Base-by-base conservation (phyloP, 2,797 vertebrate genomes). In the Sternotherus odoratus region DNA sequence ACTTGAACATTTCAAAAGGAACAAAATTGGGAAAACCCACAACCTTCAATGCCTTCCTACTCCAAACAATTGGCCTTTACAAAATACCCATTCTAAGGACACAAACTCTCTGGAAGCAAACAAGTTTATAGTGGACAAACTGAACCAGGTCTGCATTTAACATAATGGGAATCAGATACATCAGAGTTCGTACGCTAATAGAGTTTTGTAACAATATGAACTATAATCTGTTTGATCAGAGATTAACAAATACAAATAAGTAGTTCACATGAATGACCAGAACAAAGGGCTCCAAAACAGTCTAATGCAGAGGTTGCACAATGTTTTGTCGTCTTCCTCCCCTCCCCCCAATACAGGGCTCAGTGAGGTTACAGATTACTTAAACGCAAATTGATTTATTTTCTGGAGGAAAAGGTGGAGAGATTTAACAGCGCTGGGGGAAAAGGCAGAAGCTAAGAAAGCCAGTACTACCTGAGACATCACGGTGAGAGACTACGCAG, bases 221-320 rank as follows among this genome's bases (percentile, higher is more conserved):
- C 81, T 0, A 79, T 36, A 77, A 3, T 92, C 77, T 88, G 56
- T 63, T 79, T 79, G 89, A 94, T 63, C 83, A 88, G 86, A 92
- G 94, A 83, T 87, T 46, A 12, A 54, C 77, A 33, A 95, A 77
- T 43, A 72, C 13, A 1, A 46, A 63, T 48, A 94, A 95, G 91
- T 94, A 94, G 91, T 90, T 90, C 88, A 80, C 86, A 80, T 21
- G 69, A 51, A 83, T 77, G 57, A 28, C 0, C 43, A 82, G 85
- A 90, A 93, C 86, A 90, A 93, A 93, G 91, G 83, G 56, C 36
- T 89, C 77, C 85, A 90, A 82, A 63, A 87, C 1, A 43, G 83
- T 63, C 50, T 82, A 87, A 95, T 11, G 63, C 92, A 81, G 79
- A 90, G 90, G 89, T 39, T 28, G 46, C 80, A 66, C 24, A 56